These are phyloP conservation scores for Rhodeus uyekii DNA, from an alignment of 2,797 vertebrate genomes.

Conservation along the genomic window DNA sequence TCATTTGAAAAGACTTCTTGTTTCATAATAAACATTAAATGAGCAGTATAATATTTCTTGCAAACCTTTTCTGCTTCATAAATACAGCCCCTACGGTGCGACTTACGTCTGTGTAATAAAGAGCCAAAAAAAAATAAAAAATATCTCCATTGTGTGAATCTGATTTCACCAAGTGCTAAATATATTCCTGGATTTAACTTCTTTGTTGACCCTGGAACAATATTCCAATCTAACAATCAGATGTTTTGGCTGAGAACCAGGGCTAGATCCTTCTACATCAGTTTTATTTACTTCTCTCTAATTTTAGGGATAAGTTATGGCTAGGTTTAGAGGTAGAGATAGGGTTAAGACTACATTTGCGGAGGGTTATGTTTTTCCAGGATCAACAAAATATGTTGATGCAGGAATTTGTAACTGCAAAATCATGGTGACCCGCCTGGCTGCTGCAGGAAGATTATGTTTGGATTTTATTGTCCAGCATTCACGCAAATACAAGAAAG, in stretches of 20 bases:
- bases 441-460: conserved; percentile 38
- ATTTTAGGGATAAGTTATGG: no score
- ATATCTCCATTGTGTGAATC: neutral
- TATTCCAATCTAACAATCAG: neutral
- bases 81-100: neutral
- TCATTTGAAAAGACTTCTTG: conserved; percentile 27
- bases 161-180: neutral
- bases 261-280: no score
- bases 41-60: conserved; percentile 29
- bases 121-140: neutral
- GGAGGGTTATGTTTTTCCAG: no score
- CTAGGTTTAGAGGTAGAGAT: no score
- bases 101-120: conserved; percentile 20
- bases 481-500: conserved; percentile 14
- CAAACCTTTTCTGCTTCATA: conserved; percentile 31
- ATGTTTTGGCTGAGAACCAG: no score
- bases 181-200: neutral
- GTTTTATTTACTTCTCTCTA: no score
- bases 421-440: conserved; percentile 22
- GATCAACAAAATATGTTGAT: no score
- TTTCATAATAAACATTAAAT: conserved; percentile 42
- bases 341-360: no score
- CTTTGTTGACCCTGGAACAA: neutral
- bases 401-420: no score
- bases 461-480: neutral